These are phyloP conservation scores for Phrynocephalus vlangalii DNA, from an alignment of 2,797 vertebrate genomes.

Conservation along the genomic window DNA sequence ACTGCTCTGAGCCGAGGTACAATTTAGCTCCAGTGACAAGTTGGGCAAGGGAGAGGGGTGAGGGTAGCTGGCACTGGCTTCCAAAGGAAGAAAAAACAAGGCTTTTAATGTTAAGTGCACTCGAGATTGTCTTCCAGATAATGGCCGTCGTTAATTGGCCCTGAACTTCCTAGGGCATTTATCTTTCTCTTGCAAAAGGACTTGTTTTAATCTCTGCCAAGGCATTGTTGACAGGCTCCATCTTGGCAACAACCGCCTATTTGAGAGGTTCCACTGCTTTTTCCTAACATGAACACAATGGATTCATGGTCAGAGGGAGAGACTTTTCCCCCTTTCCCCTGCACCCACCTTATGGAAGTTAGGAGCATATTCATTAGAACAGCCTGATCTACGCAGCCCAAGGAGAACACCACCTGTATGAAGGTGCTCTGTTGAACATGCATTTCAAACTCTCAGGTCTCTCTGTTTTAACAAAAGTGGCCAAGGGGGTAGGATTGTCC, in stretches of 20 bases:
- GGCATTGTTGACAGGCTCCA: slow-evolving; percentile 2
- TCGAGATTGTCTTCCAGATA: slow-evolving; percentile 7
- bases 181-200: background rate
- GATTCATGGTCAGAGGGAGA: background rate
- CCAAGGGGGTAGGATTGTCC: background rate
- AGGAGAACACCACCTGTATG: background rate
- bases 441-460: background rate
- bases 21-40: slow-evolving; percentile 6
- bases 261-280: background rate
- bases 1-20: background rate
- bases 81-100: background rate
- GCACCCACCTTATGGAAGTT: background rate
- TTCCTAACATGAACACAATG: background rate
- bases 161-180: slow-evolving; percentile 13
- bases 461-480: background rate
- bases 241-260: slow-evolving; percentile 7
- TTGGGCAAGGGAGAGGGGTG: background rate
- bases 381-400: too few relatives aligned
- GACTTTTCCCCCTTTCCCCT: background rate
- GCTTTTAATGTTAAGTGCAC: background rate
- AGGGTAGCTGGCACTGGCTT: background rate
- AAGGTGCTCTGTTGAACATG: too few relatives aligned
- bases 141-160: slow-evolving; percentile 19
- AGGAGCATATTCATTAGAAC: background rate
- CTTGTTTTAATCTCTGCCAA: background rate